Conservation (phyloP, 2,113 vertebrate genomes). For the Leucosticte australis region DNA sequence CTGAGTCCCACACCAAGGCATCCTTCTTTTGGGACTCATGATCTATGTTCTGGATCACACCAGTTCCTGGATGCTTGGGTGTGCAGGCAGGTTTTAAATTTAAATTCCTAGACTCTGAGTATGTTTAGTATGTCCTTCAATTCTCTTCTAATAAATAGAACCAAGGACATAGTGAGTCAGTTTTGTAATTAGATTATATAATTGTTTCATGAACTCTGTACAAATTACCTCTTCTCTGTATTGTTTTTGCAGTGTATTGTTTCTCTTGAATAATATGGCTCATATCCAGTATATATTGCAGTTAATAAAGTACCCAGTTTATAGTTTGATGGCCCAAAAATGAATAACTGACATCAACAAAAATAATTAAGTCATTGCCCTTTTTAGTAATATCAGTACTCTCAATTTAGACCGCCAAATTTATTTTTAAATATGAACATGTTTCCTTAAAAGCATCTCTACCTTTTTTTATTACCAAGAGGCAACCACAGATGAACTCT, state of each 20-base stretch:
- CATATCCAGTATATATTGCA: conserved; percentile 48
- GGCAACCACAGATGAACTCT: background rate
- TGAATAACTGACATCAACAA: conserved; percentile 6
- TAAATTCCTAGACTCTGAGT: background rate
- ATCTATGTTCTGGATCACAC: background rate
- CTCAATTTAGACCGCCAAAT: background rate
- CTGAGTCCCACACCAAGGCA: background rate
- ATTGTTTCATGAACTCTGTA: conserved; percentile 60
- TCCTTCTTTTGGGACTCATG: background rate
- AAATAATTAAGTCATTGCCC: conserved; percentile 13
- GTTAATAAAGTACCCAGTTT: conserved; percentile 30
- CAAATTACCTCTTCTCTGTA: conserved; percentile 65
- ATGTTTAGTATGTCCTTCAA: conserved; percentile 5
- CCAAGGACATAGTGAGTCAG: conserved; percentile 14
- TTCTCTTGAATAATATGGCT: conserved; percentile 54
- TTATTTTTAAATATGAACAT: background rate
- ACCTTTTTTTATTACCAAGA: background rate
- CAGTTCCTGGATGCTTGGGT: background rate
- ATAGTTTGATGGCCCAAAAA: conserved; percentile 18
- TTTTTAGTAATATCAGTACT: background rate
- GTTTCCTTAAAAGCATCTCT: background rate
- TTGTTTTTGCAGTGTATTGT: conserved; percentile 59
- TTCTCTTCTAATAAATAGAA: conserved; percentile 26
- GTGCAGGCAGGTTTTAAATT: background rate
- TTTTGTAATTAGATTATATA: conserved; percentile 26